Base-by-base conservation (phyloP, 2,113 vertebrate species). In the Chascanopsetta lugubris region DNA sequence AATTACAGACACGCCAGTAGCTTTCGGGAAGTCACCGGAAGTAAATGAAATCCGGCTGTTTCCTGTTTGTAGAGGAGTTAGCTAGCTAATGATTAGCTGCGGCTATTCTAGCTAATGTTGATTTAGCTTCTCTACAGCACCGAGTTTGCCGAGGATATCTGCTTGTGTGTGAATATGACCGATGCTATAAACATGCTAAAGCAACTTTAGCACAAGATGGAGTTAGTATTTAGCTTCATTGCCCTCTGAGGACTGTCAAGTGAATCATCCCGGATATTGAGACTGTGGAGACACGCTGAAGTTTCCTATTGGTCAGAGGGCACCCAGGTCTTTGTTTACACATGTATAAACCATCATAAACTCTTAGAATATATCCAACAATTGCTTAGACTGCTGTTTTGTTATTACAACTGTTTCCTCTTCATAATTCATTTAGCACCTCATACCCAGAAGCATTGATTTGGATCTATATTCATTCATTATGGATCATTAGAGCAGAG, bases 211-310 rank as follows among this genome's bases (percentile, higher is more conserved):
- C 2, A 2, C 13, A 4, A 0, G 42, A 2, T 1, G 9, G 20
- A 30, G 5, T 42, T 47, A 6, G 24, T 5, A 4, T 7, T 38
- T 50, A 48, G 17, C 42, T 32, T 38, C 9, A 4, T 6, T n/a
- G n/a, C n/a, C n/a, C n/a, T n/a, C n/a, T n/a, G n/a, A n/a, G n/a
- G n/a, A 11, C 36, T 42, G 8, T 45, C 20, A 12, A 68, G 47
- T 72, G 45, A 74, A 56, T 13, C 40, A 46, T 49, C 55, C 62
- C 65, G 81, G 84, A 89, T 82, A 69, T 86, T 1, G 24, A 69
- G 48, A n/a, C 60, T 53, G 15, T 38, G 55, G 26, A 83, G 87
- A 80, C 92, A 93, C 93, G 92, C 88, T 87, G 53, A 86, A 62
- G 21, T 46, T 49, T 69, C 58, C 74, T 36, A 93, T 93, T 93